phyloP scores from a whole-genome alignment of 2,113 vertebrate species.

The Isichthys henryi region DNA sequence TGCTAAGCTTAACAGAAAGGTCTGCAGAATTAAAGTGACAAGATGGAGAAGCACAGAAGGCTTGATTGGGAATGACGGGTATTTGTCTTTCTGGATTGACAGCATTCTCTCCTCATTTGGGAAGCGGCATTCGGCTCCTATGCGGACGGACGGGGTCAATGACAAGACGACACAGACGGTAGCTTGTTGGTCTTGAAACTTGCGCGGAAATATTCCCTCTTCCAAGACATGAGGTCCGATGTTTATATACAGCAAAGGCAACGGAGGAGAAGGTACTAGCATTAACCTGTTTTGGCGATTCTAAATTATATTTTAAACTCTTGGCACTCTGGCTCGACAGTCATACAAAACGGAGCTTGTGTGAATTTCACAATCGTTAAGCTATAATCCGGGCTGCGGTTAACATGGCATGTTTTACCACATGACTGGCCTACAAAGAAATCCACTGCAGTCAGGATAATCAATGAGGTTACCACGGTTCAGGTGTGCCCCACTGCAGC shows the following conservation, averaged over 20 bases:
- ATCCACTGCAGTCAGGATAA: background rate
- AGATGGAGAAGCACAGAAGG: background rate
- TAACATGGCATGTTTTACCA: background rate
- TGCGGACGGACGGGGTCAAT: background rate
- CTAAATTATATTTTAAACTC: background rate
- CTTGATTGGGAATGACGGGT: background rate
- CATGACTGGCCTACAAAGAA: background rate
- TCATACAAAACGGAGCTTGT: background rate
- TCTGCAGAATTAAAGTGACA: background rate
- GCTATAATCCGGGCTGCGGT: background rate
- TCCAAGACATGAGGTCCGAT: background rate
- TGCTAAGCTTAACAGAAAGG: background rate
- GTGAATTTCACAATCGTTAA: background rate
- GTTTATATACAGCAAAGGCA: background rate
- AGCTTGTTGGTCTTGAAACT: background rate
- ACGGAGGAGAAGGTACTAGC: background rate
- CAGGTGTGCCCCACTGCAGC: background rate
- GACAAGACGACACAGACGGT: background rate
- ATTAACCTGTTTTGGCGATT: background rate
- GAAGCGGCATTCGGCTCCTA: background rate
- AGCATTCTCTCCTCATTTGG: background rate
- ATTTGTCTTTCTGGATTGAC: background rate
- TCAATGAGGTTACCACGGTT: background rate
- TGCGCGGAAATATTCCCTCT: background rate
- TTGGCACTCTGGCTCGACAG: background rate